Percentiles rank a stretch among this genome's conserved stretches.
phyloP scores from a whole-genome alignment of 2,797 vertebrate species.

The Oceanodroma leucorhoa region DNA sequence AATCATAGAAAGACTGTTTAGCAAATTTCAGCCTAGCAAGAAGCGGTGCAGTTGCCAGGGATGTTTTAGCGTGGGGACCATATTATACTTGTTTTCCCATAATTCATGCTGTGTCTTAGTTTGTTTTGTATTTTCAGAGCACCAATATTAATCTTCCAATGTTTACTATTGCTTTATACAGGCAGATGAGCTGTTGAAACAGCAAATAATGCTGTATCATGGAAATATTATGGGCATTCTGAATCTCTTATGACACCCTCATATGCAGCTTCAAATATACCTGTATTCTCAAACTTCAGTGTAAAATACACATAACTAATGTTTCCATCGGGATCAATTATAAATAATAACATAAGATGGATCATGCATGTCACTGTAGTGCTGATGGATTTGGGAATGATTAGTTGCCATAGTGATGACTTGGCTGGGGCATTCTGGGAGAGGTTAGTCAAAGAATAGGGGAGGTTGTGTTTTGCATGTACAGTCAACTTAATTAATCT shows the following conservation, averaged over 20 bases:
- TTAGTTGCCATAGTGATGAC: conserved; percentile 53
- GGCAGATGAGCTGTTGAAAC: not conserved
- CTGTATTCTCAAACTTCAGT: not conserved
- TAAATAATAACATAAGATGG: not conserved
- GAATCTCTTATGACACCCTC: not conserved
- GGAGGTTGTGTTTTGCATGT: not conserved
- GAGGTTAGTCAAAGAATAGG: conserved; percentile 49
- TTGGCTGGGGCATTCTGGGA: conserved; percentile 15
- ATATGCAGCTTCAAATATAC: not conserved
- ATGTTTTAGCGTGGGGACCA: not conserved
- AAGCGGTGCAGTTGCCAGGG: not conserved
- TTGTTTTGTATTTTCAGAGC: not conserved
- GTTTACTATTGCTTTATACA: not conserved
- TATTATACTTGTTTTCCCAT: not conserved
- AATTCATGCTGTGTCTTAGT: not conserved
- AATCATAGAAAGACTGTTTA: not conserved
- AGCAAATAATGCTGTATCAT: not conserved
- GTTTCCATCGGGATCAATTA: not conserved
- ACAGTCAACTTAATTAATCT: conserved; percentile 44
- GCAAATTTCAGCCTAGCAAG: not conserved
- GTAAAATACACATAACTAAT: not conserved
- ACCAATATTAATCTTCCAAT: not conserved
- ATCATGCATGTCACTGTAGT: not conserved
- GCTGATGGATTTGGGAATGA: conserved; percentile 38
- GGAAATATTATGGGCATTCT: not conserved